Base-by-base conservation (phyloP, 2,888 invertebrate species). In the Scelioninae gen. 1 region DNA sequence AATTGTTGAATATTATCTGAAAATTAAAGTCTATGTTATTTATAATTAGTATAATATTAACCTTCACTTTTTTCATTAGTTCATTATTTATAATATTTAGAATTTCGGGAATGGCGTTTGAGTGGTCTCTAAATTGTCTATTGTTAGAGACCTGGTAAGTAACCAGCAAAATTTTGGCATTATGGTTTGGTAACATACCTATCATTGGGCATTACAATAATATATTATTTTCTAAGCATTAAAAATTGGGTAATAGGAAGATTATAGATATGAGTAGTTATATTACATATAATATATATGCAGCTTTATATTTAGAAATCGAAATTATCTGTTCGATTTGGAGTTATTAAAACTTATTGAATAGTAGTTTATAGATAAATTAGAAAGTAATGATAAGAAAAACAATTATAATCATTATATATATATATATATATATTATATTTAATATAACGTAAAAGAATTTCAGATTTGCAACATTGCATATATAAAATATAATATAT, bases 141-240 rank as follows among this genome's bases (percentile, higher is more conserved):
- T 43, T 10, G 34, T 74, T 47, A 80, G 74, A 80, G 74, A 80
- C 62, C 72, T 74, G 72, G 60, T 80, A 80, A 80, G 55, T 68
- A 80, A 74, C 79, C 79, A 80, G 74, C 79, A 80, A 43, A 74
- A 62, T 74, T n/a, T 45, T 80, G 79, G 79, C 62, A 45, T 72
- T 69, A 63, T 23, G 16, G 10, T 68, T 65, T 65, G 49, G 53
- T 34, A 47, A 34, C n/a, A 38, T 69, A n/a, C 23, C 23, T 56
- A 32, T 34, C 34, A 15, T 23, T 40, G 4, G 23, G 55, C 56
- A 69, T 2, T 47, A 13, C 9, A 23, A 49, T 29, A 47, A 15
- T 23, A 11, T 13, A 49, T 55, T 68, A 45, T 40, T 49, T 53
- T 32, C 13, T 16, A 68, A 68, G 66, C 55, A 15, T 56, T 56